Percentiles rank a stretch among this genome's conserved stretches.
phyloP scores from a whole-genome alignment of 2,888 invertebrate species.

The Autographa gamma region DNA sequence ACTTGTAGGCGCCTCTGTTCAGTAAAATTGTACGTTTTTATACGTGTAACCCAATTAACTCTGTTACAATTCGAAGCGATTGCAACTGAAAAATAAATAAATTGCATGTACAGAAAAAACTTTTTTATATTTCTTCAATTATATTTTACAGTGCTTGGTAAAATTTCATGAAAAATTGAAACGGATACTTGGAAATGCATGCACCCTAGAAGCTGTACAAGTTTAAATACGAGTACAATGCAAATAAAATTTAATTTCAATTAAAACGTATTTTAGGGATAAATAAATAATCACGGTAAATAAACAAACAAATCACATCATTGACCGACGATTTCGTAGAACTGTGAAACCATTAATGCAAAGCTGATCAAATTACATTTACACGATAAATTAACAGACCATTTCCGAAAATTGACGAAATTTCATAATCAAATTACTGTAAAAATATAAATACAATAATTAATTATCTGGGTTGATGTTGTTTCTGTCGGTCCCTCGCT shows the following conservation, averaged over 20 bases:
- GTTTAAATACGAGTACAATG: too few relatives aligned
- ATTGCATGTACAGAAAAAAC: neutral
- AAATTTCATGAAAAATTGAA: neutral
- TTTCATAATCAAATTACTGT: neutral
- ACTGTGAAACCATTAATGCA: too few relatives aligned
- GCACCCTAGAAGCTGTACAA: too few relatives aligned
- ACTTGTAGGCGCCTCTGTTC: neutral
- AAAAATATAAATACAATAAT: slow-evolving; percentile 13
- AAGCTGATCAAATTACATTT: neutral
- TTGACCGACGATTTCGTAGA: too few relatives aligned
- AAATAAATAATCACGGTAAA: too few relatives aligned
- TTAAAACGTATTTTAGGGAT: too few relatives aligned
- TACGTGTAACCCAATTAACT: slow-evolving; percentile 9
- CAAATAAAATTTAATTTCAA: too few relatives aligned
- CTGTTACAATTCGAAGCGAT: slow-evolving; percentile 2
- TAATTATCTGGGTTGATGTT: slow-evolving; percentile 32
- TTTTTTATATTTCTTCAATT: neutral
- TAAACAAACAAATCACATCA: too few relatives aligned
- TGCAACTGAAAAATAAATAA: slow-evolving; percentile 5
- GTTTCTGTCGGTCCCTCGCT: slow-evolving; percentile 59
- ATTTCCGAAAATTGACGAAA: neutral
- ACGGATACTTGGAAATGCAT: neutral
- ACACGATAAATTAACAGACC: neutral
- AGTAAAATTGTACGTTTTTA: slow-evolving; percentile 8
- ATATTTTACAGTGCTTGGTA: neutral